Evolutionary conservation across 1,140 invertebrate genomes (phyloP).

Genomic region (Trissolcus basalis): DNA sequence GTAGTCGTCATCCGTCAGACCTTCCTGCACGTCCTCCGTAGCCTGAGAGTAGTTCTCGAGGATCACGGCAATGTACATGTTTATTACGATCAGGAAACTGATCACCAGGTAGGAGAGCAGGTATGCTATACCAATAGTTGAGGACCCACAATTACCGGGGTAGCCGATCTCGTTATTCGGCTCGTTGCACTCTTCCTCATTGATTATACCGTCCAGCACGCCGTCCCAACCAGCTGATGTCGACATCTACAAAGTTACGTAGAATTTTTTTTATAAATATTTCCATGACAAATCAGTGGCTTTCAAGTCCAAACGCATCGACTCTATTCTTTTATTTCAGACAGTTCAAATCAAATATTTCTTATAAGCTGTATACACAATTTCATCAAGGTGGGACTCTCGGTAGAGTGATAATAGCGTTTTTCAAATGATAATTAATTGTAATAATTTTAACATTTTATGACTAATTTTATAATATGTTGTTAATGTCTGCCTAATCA

Average conservation of each 20-base stretch:
- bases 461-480: too few relatives aligned
- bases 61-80: conserved; percentile 99
- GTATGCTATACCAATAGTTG: conserved; percentile 94
- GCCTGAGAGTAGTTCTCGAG: conserved; percentile 98
- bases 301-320: too few relatives aligned
- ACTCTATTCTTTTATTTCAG: too few relatives aligned
- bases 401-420: too few relatives aligned
- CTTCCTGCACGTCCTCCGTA: conserved; percentile 98
- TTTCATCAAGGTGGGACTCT: too few relatives aligned
- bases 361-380: too few relatives aligned
- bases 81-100: conserved; percentile 98
- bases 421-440: too few relatives aligned
- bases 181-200: conserved; percentile 93
- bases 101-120: conserved; percentile 97
- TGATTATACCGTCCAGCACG: conserved; percentile 96
- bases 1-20: conserved; percentile 98
- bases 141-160: conserved; percentile 93
- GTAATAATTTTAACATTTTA: too few relatives aligned
- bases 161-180: conserved; percentile 91
- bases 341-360: too few relatives aligned
- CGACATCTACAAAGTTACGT: conserved; percentile 85
- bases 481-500: too few relatives aligned
- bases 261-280: background rate
- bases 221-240: conserved; percentile 98
- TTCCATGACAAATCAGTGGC: too few relatives aligned